These are phyloP conservation scores for Meriones unguiculatus DNA, from an alignment of 2,113 vertebrate species.

Conservation along the genomic window DNA sequence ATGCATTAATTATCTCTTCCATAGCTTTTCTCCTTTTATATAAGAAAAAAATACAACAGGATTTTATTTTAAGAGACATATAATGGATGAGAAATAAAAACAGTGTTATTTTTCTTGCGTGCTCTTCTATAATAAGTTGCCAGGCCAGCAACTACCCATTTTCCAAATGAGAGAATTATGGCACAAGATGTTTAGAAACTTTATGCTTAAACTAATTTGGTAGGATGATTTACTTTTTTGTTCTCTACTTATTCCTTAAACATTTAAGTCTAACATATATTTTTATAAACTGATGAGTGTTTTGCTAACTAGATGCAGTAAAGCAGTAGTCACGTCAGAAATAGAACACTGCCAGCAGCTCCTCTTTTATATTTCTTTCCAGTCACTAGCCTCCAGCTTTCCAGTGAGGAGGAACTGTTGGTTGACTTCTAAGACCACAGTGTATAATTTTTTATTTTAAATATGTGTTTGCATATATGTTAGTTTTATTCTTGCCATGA, in stretches of 20 bases:
- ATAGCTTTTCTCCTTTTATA: slow-evolving; percentile 35
- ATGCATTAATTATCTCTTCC: slow-evolving; percentile 25
- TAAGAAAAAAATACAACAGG: slow-evolving; percentile 2
- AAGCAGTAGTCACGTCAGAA: background rate
- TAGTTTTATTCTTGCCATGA: background rate
- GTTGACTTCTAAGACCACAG: background rate
- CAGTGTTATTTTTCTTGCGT: slow-evolving; percentile 10
- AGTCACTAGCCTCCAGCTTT: background rate
- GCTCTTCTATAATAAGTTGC: background rate
- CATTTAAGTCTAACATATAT: background rate
- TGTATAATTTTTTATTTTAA: slow-evolving; percentile 1
- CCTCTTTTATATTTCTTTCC: background rate
- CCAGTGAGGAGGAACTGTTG: background rate
- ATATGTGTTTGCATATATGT: background rate
- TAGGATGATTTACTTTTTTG: slow-evolving; percentile 26
- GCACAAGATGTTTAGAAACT: slow-evolving; percentile 51
- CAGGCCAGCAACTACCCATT: slow-evolving; percentile 48
- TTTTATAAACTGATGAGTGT: background rate
- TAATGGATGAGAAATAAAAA: slow-evolving; percentile 52
- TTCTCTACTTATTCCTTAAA: slow-evolving; percentile 36
- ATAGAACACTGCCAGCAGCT: background rate
- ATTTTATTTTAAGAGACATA: slow-evolving; percentile 52
- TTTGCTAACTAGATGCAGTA: background rate
- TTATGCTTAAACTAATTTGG: slow-evolving; percentile 52
- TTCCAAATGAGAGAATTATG: slow-evolving; percentile 31